A percentile compares a stretch with the other conserved stretches of the same genome.
Evolutionary conservation across 2,113 vertebrate genomes (phyloP).

Genomic region (Vulpes ferrilata): DNA sequence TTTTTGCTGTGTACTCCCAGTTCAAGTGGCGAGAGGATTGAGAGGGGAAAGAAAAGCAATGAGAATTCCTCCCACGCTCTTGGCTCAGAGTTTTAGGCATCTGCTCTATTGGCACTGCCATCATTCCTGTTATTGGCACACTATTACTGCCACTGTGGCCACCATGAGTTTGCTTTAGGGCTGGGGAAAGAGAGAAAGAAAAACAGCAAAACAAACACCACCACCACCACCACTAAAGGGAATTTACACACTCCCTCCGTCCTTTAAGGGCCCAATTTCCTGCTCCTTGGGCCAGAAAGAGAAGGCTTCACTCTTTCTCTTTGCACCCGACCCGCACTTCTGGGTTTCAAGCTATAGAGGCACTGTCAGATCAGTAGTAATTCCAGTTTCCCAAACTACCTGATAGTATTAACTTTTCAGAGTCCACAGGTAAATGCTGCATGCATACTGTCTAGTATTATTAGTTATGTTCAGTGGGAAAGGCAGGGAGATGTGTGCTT

Average conservation of each 20-base stretch:
- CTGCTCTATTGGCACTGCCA: not conserved
- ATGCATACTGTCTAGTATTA: no score
- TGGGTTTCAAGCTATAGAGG: not conserved
- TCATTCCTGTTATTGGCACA: not conserved
- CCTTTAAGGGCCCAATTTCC: not conserved
- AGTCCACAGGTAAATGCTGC: not conserved
- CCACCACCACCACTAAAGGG: not conserved
- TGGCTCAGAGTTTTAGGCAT: not conserved
- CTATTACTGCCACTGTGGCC: not conserved
- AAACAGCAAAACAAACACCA: not conserved
- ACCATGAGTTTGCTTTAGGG: not conserved
- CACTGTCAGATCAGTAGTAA: not conserved
- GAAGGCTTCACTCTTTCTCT: not conserved
- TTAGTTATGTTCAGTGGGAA: not conserved
- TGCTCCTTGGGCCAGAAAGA: not conserved
- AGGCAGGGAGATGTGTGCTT: not conserved
- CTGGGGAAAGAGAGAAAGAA: not conserved
- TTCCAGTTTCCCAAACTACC: not conserved
- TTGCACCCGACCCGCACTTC: not conserved
- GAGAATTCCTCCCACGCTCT: not conserved
- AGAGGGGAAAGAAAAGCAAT: not conserved
- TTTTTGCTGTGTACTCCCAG: not conserved
- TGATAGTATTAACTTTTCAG: not conserved
- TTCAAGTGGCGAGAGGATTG: not conserved
- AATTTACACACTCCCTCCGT: not conserved